phyloP scores from a whole-genome alignment of 2,797 vertebrate genomes.

The Octomys mimax region DNA sequence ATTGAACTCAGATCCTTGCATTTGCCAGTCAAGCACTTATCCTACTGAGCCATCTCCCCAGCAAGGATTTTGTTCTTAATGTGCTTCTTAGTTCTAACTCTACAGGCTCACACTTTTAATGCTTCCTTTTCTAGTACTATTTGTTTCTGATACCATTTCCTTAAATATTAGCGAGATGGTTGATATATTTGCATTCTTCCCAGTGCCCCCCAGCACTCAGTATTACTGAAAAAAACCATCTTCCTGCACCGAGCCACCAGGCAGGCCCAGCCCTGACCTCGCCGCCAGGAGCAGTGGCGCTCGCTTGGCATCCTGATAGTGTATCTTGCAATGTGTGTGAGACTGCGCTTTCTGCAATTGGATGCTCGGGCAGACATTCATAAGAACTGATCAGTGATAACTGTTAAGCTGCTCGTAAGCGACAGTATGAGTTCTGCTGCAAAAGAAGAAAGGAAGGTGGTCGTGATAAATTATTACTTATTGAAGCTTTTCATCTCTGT shows the following conservation, averaged over 20 bases:
- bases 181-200: background rate
- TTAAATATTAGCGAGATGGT: background rate
- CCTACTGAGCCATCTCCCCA: no score
- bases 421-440: background rate
- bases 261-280: background rate
- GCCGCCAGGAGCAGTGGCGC: background rate
- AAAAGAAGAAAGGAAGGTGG: background rate
- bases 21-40: no score
- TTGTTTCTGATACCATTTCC: slow-evolving; percentile 23
- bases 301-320: background rate
- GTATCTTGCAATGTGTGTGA: background rate
- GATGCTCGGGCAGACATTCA: background rate
- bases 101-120: background rate
- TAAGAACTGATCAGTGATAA: background rate
- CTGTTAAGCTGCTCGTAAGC: background rate
- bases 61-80: background rate
- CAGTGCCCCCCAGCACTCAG: background rate
- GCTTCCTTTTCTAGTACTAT: background rate
- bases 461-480: background rate
- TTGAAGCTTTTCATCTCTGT: background rate
- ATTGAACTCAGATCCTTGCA: no score
- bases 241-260: background rate
- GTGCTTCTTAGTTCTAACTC: background rate
- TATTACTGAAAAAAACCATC: background rate
- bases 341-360: background rate